Evolutionary conservation across 2,888 invertebrate species (phyloP).

Genomic region (Lycophotia porphyrea): DNA sequence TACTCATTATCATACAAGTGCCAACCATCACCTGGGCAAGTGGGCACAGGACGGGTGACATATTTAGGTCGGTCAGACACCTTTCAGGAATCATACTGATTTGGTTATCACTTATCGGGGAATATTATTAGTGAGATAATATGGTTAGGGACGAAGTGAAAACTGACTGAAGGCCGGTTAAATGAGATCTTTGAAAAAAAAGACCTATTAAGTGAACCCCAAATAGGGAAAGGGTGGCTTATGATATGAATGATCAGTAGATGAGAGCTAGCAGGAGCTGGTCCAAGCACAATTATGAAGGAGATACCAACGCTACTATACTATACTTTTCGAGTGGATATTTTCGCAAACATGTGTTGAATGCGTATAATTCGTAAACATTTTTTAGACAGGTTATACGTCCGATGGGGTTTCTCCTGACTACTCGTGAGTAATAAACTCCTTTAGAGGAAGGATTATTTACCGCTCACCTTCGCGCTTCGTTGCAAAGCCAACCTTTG

Average conservation of each 20-base stretch:
- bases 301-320: background rate
- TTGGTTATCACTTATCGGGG: background rate
- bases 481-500: background rate
- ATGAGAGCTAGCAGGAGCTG: background rate
- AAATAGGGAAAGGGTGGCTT: background rate
- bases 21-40: constrained; percentile 21
- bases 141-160: background rate
- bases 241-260: background rate
- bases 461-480: background rate
- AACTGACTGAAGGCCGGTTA: background rate
- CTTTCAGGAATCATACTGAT: background rate
- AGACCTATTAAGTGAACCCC: background rate
- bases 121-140: constrained; percentile 4
- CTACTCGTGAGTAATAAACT: background rate
- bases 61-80: constrained; percentile 22
- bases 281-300: background rate
- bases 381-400: background rate
- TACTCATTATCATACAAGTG: constrained; percentile 68
- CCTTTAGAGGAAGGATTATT: background rate
- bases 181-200: background rate
- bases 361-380: background rate
- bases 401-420: background rate
- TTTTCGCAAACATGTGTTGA: background rate
- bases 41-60: background rate
- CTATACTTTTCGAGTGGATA: background rate